A percentile compares a stretch with the other conserved stretches of the same genome.
These are phyloP conservation scores for Siniperca obscura DNA, from an alignment of 2,797 vertebrate species.

Conservation along the genomic window DNA sequence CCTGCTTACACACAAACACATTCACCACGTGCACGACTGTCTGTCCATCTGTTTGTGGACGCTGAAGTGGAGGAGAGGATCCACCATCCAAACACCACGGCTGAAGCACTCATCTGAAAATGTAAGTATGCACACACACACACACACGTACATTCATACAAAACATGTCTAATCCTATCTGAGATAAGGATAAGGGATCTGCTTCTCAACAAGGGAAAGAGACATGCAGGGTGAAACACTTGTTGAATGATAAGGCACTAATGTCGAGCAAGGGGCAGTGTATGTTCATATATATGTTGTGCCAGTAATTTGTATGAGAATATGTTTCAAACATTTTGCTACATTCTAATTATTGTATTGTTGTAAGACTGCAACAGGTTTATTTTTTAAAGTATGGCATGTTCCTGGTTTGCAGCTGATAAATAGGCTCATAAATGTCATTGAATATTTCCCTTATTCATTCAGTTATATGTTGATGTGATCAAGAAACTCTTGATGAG, in stretches of 20 bases:
- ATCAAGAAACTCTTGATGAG: not conserved
- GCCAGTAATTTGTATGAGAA: not conserved
- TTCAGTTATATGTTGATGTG: not conserved
- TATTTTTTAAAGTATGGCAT: not conserved
- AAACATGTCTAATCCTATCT: conserved; percentile 76
- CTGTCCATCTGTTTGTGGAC: conserved; percentile 41
- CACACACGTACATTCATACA: conserved; percentile 37
- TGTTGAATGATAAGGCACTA: conserved; percentile 69
- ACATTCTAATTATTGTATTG: not conserved
- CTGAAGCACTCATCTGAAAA: conserved; percentile 53
- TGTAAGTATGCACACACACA: conserved; percentile 65
- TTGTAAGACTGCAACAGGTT: conserved; percentile 6
- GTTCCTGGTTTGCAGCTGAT: not conserved
- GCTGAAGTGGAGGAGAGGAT: conserved; percentile 50
- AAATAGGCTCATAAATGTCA: not conserved
- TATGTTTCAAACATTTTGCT: not conserved
- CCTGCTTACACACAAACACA: conserved; percentile 55
- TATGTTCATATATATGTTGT: conserved; percentile 40
- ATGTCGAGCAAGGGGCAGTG: conserved; percentile 31
- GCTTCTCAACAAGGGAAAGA: conserved; percentile 40
- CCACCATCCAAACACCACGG: conserved; percentile 35
- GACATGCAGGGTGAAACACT: conserved; percentile 60
- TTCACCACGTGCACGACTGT: conserved; percentile 44
- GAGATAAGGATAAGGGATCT: conserved; percentile 66
- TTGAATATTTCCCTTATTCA: not conserved